phyloP scores from a whole-genome alignment of 2,888 invertebrate species.

The Callyntrura guangdongensis region DNA sequence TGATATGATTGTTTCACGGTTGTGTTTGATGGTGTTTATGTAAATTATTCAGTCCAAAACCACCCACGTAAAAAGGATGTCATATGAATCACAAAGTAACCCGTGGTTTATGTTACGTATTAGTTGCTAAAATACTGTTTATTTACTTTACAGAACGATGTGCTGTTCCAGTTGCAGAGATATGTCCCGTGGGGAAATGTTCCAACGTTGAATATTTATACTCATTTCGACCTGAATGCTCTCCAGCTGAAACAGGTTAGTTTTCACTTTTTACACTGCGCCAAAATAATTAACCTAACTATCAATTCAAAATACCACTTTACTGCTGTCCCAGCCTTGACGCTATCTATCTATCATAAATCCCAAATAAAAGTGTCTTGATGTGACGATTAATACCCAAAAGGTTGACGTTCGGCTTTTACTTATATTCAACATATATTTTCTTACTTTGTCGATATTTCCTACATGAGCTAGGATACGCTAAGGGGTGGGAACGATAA shows the following conservation, averaged over 20 bases:
- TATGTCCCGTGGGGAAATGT: slow-evolving; percentile 79
- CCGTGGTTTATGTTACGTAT: too few species aligned
- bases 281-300: background rate
- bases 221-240: slow-evolving; percentile 77
- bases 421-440: too few species aligned
- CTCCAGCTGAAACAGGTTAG: slow-evolving; percentile 77
- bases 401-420: too few species aligned
- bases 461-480: too few species aligned
- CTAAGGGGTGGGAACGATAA: background rate
- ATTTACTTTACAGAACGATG: slow-evolving; percentile 77
- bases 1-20: background rate
- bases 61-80: too few species aligned
- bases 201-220: slow-evolving; percentile 65
- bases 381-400: background rate
- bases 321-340: slow-evolving; percentile 15
- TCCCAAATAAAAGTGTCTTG: background rate
- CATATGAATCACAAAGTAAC: too few species aligned
- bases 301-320: background rate
- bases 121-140: too few species aligned
- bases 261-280: background rate
- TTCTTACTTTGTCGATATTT: too few species aligned
- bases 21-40: background rate
- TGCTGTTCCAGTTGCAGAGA: slow-evolving; percentile 68
- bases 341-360: background rate
- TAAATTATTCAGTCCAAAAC: background rate